phyloP scores from a whole-genome alignment of 2,113 vertebrate species.

The Rhinoderma darwinii region DNA sequence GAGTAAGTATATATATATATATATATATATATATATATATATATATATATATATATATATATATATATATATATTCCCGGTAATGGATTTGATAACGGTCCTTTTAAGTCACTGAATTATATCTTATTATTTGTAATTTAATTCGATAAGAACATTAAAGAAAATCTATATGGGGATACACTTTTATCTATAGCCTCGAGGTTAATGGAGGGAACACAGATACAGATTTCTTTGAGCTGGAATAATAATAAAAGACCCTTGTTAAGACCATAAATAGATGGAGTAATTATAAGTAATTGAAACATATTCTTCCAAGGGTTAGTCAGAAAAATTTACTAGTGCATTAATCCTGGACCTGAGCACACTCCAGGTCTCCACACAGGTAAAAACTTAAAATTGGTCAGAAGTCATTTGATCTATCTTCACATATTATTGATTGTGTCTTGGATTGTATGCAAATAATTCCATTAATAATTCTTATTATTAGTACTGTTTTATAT shows the following conservation, averaged over 20 bases:
- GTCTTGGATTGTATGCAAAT: too few species aligned
- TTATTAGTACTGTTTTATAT: too few species aligned
- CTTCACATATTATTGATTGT: not conserved
- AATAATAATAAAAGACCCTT: slow-evolving; percentile 25
- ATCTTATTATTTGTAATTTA: not conserved
- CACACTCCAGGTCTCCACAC: not conserved
- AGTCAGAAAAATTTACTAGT: not conserved
- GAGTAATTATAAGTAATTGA: slow-evolving; percentile 14
- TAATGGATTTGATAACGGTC: not conserved
- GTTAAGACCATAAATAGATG: slow-evolving; percentile 31
- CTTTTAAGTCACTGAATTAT: not conserved
- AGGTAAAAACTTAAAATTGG: not conserved
- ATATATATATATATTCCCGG: too few species aligned
- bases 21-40: too few species aligned
- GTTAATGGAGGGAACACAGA: slow-evolving; percentile 30
- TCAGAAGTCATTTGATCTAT: not conserved
- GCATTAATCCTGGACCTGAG: not conserved
- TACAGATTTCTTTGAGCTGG: not conserved
- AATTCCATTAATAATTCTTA: too few species aligned
- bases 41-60: too few species aligned
- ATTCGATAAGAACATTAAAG: not conserved
- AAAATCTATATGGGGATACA: slow-evolving; percentile 14
- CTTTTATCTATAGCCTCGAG: slow-evolving; percentile 19
- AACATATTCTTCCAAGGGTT: not conserved
- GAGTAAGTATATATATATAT: too few species aligned